Conservation (phyloP, 2,797 vertebrate species). For the Pseudotriccus pelzelni region DNA sequence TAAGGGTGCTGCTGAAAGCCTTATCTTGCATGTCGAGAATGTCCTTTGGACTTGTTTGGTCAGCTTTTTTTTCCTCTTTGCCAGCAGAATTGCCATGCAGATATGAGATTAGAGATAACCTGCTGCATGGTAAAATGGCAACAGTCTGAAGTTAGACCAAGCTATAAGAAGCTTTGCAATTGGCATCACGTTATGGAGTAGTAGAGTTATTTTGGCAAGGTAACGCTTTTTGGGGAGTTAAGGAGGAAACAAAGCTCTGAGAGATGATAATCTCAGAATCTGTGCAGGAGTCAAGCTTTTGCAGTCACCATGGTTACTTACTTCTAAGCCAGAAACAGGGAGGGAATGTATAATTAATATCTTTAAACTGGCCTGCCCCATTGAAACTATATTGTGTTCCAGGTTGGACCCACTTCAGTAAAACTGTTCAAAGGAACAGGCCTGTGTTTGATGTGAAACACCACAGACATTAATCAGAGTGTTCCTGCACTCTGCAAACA, state of each 20-base stretch:
- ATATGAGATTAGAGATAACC: not conserved
- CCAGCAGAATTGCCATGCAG: not conserved
- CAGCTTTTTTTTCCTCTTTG: not conserved
- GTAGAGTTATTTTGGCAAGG: not conserved
- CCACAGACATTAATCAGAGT: not conserved
- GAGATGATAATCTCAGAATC: not conserved
- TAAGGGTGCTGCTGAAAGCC: not conserved
- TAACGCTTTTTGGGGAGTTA: not conserved
- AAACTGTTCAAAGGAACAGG: not conserved
- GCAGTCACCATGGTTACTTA: constrained; percentile 36
- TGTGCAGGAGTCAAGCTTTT: not conserved
- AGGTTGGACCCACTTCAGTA: not conserved
- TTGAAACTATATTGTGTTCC: not conserved
- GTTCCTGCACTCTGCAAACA: not conserved
- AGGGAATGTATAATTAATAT: not conserved
- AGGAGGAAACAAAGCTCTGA: not conserved
- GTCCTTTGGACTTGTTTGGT: not conserved
- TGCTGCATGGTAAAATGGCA: not conserved
- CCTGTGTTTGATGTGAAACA: not conserved
- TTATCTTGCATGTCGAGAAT: not conserved
- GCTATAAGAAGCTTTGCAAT: not conserved
- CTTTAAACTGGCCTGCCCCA: not conserved
- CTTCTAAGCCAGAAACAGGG: not conserved
- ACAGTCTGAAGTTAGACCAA: not conserved
- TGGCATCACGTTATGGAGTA: not conserved